Evolutionary conservation across 92 coral and sea anemone species (phyloP), one percentile per base, ranked within the genome.

Genomic region (Heliopora coerulea): DNA sequence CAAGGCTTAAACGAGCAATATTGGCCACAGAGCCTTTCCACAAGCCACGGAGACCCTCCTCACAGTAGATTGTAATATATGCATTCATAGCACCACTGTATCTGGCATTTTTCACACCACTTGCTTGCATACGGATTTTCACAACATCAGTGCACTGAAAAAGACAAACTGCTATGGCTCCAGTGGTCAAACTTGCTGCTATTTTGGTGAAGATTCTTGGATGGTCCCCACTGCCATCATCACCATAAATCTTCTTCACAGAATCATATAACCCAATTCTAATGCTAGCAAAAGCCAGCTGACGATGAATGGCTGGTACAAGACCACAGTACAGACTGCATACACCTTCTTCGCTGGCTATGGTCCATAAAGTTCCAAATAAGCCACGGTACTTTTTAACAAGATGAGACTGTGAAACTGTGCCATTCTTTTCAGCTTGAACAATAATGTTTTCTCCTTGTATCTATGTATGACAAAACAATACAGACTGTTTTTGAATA

Each of bases 1-100:
- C 98, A 17, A 91, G 84, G 63, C 95, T 87, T 27, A 93, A 85
- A 21, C 98, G 86, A 0, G 97, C 98, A 89, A 93, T 93, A 49
- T 93, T 93, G n/a, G 98, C 96, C 78, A 85, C 90, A 39, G 96
- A 84, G 24, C 98, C 98, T 68, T 93, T 93, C 98, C 98, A 93
- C 70, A 93, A 66, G 14, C 98, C 98, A 13, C 72, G 80, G 8
- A 88, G 26, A 29, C 98, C 98, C 79, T 93, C 98, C 13, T 83
- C 78, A 48, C 78, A 73, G 63, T 68, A 85, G 48, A 93, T 88
- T 13, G 89, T 73, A 32, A 72, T 88, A 82, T 93, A 93, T 15
- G 98, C 96, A 78, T 86, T 88, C 32, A 93, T 56, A 23, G 96
- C 90, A 25, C 81, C 81, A 59, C 69, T 83, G 79, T 90, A 93